These are phyloP conservation scores for Andrena camellia DNA, from an alignment of 2,888 invertebrate genomes.

Conservation along the genomic window DNA sequence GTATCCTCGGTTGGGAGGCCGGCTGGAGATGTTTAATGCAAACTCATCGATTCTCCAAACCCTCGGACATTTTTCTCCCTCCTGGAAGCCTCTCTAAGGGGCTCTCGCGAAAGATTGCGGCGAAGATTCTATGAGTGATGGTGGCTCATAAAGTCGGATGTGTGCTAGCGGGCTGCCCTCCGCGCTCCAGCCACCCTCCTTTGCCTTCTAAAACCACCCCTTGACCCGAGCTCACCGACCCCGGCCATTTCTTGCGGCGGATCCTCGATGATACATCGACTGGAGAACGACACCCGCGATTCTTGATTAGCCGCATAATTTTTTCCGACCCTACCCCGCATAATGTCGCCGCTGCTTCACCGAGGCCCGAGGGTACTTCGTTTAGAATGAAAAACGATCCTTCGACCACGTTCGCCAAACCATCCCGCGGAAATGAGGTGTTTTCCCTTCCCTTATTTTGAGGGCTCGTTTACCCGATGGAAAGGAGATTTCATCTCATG, in stretches of 20 bases:
- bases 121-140: constrained; percentile 82
- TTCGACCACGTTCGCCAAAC: constrained; percentile 50
- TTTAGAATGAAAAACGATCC: constrained; percentile 49
- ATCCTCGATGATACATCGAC: constrained; percentile 68
- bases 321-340: constrained; percentile 47
- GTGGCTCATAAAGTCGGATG: constrained; percentile 75
- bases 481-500: constrained; percentile 51
- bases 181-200: constrained; percentile 14
- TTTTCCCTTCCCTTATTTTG: constrained; percentile 29
- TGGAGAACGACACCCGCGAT: constrained; percentile 58
- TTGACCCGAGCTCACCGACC: constrained; percentile 46
- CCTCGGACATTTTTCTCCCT: constrained; percentile 77
- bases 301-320: constrained; percentile 77
- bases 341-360: constrained; percentile 9
- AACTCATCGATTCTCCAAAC: constrained; percentile 81
- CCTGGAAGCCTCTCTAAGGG: constrained; percentile 64
- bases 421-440: constrained; percentile 29
- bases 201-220: constrained; percentile 57
- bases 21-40: constrained; percentile 80
- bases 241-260: constrained; percentile 57
- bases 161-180: constrained; percentile 55
- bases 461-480: constrained; percentile 47
- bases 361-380: constrained; percentile 1
- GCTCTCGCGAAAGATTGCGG: constrained; percentile 76
- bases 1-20: constrained; percentile 35